phyloP scores from a whole-genome alignment of 2,797 vertebrate genomes.

The Neopelma chrysocephalum region DNA sequence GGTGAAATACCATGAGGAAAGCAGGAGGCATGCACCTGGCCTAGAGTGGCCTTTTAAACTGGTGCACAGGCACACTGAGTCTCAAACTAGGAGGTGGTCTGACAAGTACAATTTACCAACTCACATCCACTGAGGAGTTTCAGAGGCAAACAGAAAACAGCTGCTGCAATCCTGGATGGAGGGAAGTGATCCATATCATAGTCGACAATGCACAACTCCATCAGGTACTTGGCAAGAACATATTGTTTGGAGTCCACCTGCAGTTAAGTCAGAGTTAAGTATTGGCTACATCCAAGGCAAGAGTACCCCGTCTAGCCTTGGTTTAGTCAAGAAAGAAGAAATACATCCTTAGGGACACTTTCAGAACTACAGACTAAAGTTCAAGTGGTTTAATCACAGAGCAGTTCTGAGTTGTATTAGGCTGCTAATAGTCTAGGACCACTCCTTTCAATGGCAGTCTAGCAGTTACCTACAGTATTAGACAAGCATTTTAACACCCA shows the following conservation, averaged over 20 bases:
- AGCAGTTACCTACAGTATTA: background rate
- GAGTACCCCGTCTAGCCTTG: background rate
- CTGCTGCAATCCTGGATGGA: constrained; percentile 84
- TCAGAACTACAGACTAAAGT: background rate
- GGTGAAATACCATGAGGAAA: background rate
- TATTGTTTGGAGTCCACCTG: constrained; percentile 77
- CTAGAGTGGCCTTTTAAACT: background rate
- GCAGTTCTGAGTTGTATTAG: background rate
- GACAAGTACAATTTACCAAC: constrained; percentile 77
- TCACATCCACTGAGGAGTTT: constrained; percentile 80
- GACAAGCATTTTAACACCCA: background rate
- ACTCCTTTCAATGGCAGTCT: background rate
- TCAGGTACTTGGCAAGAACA: constrained; percentile 84
- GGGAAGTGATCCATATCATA: constrained; percentile 86
- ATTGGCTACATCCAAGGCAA: background rate
- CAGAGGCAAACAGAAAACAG: constrained; percentile 82
- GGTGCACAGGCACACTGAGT: background rate
- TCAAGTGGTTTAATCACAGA: background rate
- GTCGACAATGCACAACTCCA: constrained; percentile 86
- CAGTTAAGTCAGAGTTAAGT: background rate
- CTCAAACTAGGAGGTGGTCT: background rate
- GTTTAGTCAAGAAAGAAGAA: background rate
- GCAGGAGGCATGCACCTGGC: background rate
- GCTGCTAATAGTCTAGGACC: background rate
- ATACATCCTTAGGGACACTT: background rate